Conservation (phyloP, 2,797 vertebrate species). For the Chelmon rostratus region DNA sequence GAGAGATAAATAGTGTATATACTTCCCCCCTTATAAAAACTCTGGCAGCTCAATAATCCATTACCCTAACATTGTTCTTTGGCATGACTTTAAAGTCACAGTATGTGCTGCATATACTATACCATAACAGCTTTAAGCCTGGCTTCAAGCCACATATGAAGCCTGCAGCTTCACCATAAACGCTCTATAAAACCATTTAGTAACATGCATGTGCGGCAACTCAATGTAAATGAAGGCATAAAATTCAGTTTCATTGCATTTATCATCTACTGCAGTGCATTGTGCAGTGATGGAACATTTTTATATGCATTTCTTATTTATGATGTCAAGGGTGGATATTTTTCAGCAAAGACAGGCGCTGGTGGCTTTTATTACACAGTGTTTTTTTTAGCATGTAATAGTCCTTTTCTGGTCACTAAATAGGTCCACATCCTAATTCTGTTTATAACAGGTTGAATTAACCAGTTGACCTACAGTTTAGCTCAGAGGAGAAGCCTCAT, state of each 20-base stretch:
- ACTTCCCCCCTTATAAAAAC: slow-evolving; percentile 49
- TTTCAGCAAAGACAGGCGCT: slow-evolving; percentile 22
- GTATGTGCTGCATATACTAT: slow-evolving; percentile 45
- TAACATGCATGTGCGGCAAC: slow-evolving; percentile 36
- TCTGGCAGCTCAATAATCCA: slow-evolving; percentile 55
- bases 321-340: slow-evolving; percentile 26
- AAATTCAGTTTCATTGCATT: slow-evolving; percentile 35
- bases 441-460: slow-evolving; percentile 38
- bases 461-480: slow-evolving; percentile 38
- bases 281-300: slow-evolving; percentile 28
- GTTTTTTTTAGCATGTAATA: slow-evolving; percentile 21
- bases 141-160: slow-evolving; percentile 49
- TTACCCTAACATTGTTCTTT: slow-evolving; percentile 62
- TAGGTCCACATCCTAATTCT: slow-evolving; percentile 33
- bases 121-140: slow-evolving; percentile 22
- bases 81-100: slow-evolving; percentile 59
- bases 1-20: slow-evolving; percentile 63
- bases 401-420: slow-evolving; percentile 13
- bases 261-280: slow-evolving; percentile 33
- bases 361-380: neutral
- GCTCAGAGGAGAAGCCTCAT: slow-evolving; percentile 30
- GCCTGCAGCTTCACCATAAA: slow-evolving; percentile 51
- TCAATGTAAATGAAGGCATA: slow-evolving; percentile 22
- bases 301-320: slow-evolving; percentile 35
- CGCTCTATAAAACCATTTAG: slow-evolving; percentile 30